phyloP scores from a whole-genome alignment of 2,888 invertebrate species.

The Idaea straminata region DNA sequence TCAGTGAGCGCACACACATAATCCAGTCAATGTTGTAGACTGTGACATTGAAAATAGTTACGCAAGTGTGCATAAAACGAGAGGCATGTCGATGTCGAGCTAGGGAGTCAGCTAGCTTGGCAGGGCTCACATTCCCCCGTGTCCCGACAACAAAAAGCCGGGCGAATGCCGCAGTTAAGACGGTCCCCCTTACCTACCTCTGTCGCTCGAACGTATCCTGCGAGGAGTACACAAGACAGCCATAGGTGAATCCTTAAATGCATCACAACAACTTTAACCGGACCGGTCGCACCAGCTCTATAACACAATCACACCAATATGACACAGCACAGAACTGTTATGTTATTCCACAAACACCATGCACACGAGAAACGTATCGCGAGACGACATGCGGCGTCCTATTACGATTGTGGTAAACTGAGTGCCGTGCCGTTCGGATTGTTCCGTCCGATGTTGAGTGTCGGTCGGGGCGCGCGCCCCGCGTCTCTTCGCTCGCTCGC shows the following conservation, averaged over 20 bases:
- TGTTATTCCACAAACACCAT: slow-evolving; percentile 76
- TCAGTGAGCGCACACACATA: slow-evolving; percentile 26
- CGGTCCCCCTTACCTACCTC: slow-evolving; percentile 87
- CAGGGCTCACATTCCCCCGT: slow-evolving; percentile 38
- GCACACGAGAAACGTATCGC: slow-evolving; percentile 64
- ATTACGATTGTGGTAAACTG: slow-evolving; percentile 70
- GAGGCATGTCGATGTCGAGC: slow-evolving; percentile 10
- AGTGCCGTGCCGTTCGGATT: slow-evolving; percentile 62
- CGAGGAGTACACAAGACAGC: slow-evolving; percentile 86
- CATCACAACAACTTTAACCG: slow-evolving; percentile 82
- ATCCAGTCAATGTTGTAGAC: slow-evolving; percentile 38
- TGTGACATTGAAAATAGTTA: slow-evolving; percentile 75
- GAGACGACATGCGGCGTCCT: slow-evolving; percentile 64
- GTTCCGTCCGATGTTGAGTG: slow-evolving; percentile 39
- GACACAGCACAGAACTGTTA: slow-evolving; percentile 76
- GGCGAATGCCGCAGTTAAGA: slow-evolving; percentile 71
- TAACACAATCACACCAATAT: slow-evolving; percentile 65
- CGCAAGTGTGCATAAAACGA: slow-evolving; percentile 60
- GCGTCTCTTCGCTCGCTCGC: slow-evolving; percentile 38
- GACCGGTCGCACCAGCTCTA: slow-evolving; percentile 63
- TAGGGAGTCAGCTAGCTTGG: slow-evolving; percentile 19
- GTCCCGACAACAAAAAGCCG: slow-evolving; percentile 66
- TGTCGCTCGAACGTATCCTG: slow-evolving; percentile 87
- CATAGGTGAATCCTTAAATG: slow-evolving; percentile 88
- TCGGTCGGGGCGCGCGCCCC: slow-evolving; percentile 52